A percentile compares a stretch with the other conserved stretches of the same genome.
Evolutionary conservation across 2,113 vertebrate species (phyloP).

Genomic region (Uria lomvia): DNA sequence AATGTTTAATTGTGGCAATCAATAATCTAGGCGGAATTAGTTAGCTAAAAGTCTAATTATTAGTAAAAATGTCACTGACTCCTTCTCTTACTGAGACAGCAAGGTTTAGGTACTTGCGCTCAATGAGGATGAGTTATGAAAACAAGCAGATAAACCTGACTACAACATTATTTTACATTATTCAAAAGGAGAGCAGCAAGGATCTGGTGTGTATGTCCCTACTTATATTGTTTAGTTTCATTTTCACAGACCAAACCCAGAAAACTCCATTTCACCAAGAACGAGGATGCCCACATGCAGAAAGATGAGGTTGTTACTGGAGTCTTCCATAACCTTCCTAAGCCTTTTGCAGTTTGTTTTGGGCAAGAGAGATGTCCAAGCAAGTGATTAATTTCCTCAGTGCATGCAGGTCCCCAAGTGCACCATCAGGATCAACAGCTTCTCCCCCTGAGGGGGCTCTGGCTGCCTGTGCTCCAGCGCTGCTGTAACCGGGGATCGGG

Average conservation of each 20-base stretch:
- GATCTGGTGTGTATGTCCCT: neutral
- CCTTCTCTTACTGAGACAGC: neutral
- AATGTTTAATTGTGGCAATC: neutral
- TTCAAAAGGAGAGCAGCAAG: neutral
- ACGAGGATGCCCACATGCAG: neutral
- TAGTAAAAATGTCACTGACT: neutral
- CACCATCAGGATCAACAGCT: neutral
- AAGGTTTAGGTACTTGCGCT: neutral
- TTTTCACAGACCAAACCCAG: neutral
- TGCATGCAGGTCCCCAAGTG: fast-evolving
- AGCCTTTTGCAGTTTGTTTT: neutral
- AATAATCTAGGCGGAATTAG: neutral
- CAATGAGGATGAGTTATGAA: neutral
- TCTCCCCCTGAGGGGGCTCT: neutral
- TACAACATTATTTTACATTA: neutral
- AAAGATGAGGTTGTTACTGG: neutral
- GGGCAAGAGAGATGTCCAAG: neutral
- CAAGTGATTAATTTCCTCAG: neutral
- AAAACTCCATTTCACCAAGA: neutral
- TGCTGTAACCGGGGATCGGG: neutral
- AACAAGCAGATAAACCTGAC: neutral
- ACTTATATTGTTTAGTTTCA: neutral
- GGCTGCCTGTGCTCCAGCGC: neutral
- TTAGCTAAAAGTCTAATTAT: neutral
- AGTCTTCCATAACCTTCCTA: neutral